Evolutionary conservation across 2,113 vertebrate genomes (phyloP), one percentile per base, ranked within the genome.

Genomic region (Scytalopus superciliaris): DNA sequence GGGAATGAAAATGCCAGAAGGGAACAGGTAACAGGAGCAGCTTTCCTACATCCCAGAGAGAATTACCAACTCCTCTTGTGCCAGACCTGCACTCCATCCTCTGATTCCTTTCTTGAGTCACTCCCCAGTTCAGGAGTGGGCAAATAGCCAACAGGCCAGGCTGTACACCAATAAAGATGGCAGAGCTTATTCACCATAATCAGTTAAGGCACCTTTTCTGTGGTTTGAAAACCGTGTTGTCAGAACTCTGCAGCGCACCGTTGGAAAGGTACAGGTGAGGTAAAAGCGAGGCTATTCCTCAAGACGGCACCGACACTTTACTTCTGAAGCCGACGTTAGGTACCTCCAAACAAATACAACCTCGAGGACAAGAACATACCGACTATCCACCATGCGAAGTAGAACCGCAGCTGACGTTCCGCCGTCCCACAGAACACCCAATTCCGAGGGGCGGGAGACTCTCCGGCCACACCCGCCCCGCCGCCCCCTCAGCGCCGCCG

Each of bases 321-420:
- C 42, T 59, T 87, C 52, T 64, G 39, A 59, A 55, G 30, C 42
- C 23, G 42, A 7, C 6, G 0, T 21, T 24, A 64, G 4, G 3
- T 23, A 44, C 7, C 67, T 60, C 35, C 4, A 11, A 42, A 42
- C 19, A 86, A 78, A 24, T 7, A 5, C 1, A 59, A 12, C 27
- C 22, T 2, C 30, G 18, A 47, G 7, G 31, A 75, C 13, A 69
- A 18, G 12, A 70, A 35, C 35, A 24, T 14, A 27, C 25, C 16
- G 31, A 4, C 28, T 35, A 12, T 4, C 22, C 5, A 31, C 30
- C 10, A 39, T 24, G 6, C n/a, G n/a, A n/a, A n/a, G n/a, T n/a
- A 30, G n/a, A 42, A 21, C n/a, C 12, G 2, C 1, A 15, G 1
- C 8, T 1, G 5, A 17, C 1, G 2, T 4, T 24, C 28, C 40